phyloP scores from a whole-genome alignment of 2,113 vertebrate genomes.

The Rhombomys opimus region DNA sequence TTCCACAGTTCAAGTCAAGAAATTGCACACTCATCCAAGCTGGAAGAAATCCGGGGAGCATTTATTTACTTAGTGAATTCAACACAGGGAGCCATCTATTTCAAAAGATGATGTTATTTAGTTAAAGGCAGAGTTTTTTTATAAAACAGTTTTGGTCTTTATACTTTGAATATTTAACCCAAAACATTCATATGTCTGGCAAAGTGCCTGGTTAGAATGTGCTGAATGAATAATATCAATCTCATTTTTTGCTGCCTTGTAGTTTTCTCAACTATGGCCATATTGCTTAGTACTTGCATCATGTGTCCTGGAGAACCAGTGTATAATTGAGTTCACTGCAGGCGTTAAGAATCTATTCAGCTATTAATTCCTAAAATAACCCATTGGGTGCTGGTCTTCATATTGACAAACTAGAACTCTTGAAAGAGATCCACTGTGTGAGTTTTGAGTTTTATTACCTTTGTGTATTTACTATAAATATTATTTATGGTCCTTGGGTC shows the following conservation, averaged over 20 bases:
- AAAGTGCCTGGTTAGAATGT: background rate
- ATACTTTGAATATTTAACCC: background rate
- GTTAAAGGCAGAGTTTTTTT: background rate
- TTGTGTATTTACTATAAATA: conserved; percentile 12
- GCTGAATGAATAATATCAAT: background rate
- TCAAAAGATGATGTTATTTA: background rate
- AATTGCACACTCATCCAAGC: background rate
- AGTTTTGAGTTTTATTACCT: background rate
- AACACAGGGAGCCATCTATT: background rate
- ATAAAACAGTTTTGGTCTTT: background rate
- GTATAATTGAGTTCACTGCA: background rate
- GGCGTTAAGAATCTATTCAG: background rate
- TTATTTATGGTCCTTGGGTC: background rate
- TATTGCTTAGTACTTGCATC: background rate
- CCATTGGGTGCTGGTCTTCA: background rate
- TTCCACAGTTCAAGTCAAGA: background rate
- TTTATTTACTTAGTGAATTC: background rate
- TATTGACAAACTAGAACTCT: background rate
- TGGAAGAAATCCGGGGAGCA: background rate
- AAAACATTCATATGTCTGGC: background rate
- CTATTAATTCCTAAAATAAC: background rate
- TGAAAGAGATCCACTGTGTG: background rate
- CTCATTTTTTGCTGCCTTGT: background rate
- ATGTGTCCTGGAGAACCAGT: fast-evolving
- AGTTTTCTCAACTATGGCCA: background rate